Conservation (phyloP, 2,888 invertebrate species). For the Zootermopsis nevadensis region DNA sequence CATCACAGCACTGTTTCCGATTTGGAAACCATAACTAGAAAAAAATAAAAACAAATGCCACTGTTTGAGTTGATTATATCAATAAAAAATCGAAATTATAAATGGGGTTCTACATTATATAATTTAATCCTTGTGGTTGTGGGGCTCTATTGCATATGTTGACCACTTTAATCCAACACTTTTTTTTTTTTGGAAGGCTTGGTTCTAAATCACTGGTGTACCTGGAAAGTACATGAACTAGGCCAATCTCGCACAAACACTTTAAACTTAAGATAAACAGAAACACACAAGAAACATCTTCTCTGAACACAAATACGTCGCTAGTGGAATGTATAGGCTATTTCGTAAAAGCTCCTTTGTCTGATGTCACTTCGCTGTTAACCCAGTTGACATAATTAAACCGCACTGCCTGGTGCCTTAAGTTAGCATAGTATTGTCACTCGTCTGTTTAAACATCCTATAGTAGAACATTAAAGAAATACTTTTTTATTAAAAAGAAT, state of each 20-base stretch:
- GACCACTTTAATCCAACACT: slow-evolving; percentile 18
- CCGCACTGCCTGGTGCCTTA: background rate
- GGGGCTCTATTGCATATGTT: background rate
- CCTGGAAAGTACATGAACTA: background rate
- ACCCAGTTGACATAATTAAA: background rate
- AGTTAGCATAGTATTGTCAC: background rate
- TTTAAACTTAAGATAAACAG: background rate
- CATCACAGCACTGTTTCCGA: background rate
- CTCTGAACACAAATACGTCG: slow-evolving; percentile 1
- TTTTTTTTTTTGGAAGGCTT: background rate
- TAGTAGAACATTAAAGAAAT: background rate
- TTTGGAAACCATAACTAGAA: background rate
- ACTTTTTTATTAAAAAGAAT: background rate
- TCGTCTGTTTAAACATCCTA: background rate
- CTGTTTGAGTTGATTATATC: background rate
- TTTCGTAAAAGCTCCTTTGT: background rate
- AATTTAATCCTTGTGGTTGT: background rate
- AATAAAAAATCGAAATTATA: background rate
- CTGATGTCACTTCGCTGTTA: background rate
- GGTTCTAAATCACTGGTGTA: background rate
- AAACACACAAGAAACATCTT: background rate
- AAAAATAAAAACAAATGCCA: background rate
- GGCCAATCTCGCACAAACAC: background rate
- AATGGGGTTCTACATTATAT: slow-evolving; percentile 8
- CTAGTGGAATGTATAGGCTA: background rate